Base-by-base conservation (phyloP, 37 sponge, comb jelly and placozoan genomes). In the Dysidea cf. avara region DNA sequence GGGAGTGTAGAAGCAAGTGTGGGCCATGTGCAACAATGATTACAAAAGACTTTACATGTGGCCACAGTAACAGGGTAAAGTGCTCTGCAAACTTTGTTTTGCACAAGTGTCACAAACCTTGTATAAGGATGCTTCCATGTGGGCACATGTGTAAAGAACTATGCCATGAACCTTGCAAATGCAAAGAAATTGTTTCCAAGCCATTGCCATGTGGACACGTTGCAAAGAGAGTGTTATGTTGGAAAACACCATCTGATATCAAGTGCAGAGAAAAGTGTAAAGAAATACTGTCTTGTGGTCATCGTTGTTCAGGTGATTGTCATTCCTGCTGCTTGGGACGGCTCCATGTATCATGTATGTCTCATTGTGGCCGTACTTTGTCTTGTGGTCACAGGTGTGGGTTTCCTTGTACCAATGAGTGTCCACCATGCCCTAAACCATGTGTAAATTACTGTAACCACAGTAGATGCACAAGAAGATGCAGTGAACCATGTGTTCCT, bases 341-440 rank as follows among this genome's bases (percentile, higher is more conserved):
- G 18, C 57, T 86, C 34, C 95, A 94, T 64, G 39, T 81, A 12
- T 62, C 60, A 11, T 94, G 95, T 56, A 29, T 31, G 2, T n/a
- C 32, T 22, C 25, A 50, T n/a, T 94, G 95, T 81, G 85, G 69
- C 0, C 68, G 95, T 43, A 68, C 55, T 13, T 71, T 94, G 25
- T 53, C 78, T 3, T 94, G 95, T 86, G 90, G 91, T 16, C 95
- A 94, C 49, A 22, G 53, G 13, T 94, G 95, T 61, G 56, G 62
- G 7, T 92, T 83, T 36, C 81, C 80, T 0, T 83, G 90, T 48
- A 63, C 93, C 11, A 36, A 47, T 1, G 59, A 62, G 38, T 92
- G 93, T 34, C 85, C 93, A 6, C 93, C 93, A 3, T 92, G 93
- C 56, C 57, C 14, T 21, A 24, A 75, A 12, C 56, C 29, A 9